phyloP scores from a whole-genome alignment of 1,140 invertebrate species.

The Caerostris extrusa region DNA sequence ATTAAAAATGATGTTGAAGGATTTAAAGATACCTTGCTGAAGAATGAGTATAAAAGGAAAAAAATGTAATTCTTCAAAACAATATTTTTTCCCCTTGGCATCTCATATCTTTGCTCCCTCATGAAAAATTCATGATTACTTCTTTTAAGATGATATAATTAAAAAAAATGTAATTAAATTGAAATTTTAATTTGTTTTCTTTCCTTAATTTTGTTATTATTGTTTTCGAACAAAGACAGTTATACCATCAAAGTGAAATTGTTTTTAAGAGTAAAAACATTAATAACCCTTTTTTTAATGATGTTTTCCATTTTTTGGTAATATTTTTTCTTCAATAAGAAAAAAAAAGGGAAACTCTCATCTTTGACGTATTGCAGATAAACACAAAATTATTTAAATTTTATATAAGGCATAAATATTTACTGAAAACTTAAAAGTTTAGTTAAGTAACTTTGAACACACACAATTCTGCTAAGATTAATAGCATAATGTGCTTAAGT shows the following conservation, averaged over 20 bases:
- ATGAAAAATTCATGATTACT: conserved; percentile 37
- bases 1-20: conserved; percentile 31
- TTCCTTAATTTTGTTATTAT: not conserved
- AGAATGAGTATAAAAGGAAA: not conserved
- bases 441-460: too few species aligned
- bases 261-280: not conserved
- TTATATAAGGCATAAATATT: too few species aligned
- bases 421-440: too few species aligned
- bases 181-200: conserved; percentile 6
- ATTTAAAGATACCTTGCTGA: conserved; percentile 28
- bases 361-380: too few species aligned
- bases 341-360: too few species aligned
- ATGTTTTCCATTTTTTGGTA: too few species aligned
- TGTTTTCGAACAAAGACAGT: not conserved
- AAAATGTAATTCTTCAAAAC: not conserved
- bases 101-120: not conserved
- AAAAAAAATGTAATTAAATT: conserved; percentile 30
- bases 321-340: too few species aligned
- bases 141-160: conserved; percentile 9
- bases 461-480: too few species aligned
- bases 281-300: not conserved
- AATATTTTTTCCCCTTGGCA: not conserved
- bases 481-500: too few species aligned
- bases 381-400: too few species aligned
- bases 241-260: not conserved